Conservation (phyloP, 2,797 vertebrate genomes). For the Chelmon rostratus region DNA sequence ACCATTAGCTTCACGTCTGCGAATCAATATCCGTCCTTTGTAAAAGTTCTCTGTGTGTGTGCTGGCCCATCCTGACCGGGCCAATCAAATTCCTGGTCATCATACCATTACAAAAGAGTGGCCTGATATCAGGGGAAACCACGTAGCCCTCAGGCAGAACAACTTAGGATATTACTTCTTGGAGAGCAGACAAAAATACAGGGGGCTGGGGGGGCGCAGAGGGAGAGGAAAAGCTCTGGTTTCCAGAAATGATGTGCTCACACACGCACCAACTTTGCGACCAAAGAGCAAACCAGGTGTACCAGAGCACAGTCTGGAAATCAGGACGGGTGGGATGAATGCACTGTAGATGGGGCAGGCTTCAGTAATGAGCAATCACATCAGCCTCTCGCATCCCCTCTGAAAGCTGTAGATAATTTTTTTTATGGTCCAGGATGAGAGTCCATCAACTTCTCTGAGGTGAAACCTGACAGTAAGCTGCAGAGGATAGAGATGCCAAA, state of each 20-base stretch:
- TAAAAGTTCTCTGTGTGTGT: slow-evolving; percentile 44
- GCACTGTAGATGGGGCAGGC: background rate
- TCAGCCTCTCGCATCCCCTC: background rate
- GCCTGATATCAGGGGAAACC: slow-evolving; percentile 52
- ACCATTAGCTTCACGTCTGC: slow-evolving; percentile 37
- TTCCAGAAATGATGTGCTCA: slow-evolving; percentile 14
- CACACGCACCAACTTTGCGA: background rate
- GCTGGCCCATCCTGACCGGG: slow-evolving; percentile 28
- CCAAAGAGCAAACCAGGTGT: background rate
- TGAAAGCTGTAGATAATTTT: too few relatives aligned
- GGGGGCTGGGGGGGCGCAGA: background rate
- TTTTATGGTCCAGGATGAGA: background rate
- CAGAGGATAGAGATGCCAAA: background rate
- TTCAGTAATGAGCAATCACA: slow-evolving; percentile 13
- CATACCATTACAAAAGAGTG: slow-evolving; percentile 65
- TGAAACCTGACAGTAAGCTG: slow-evolving; percentile 10
- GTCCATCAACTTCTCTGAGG: background rate
- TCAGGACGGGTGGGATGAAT: background rate
- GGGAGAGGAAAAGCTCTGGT: background rate
- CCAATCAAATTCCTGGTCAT: slow-evolving; percentile 64
- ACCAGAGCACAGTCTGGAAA: too few relatives aligned
- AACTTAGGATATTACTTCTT: slow-evolving; percentile 52
- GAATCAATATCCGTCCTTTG: slow-evolving; percentile 65
- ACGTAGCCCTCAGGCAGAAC: slow-evolving; percentile 22
- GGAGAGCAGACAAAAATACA: slow-evolving; percentile 25